Base-by-base conservation (phyloP, 2,113 vertebrate genomes). In the Silurus glanis region DNA sequence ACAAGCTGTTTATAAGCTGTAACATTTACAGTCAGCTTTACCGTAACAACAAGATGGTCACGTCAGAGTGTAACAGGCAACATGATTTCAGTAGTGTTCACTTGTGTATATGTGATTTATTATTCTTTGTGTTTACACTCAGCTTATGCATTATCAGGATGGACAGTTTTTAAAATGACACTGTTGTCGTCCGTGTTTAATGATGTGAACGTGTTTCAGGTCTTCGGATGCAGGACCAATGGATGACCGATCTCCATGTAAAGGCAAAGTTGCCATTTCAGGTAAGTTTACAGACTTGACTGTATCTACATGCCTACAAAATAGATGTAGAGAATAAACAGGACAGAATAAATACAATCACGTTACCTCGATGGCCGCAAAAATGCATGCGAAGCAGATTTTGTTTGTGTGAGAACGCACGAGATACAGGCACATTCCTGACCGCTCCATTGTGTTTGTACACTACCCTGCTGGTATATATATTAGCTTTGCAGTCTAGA, bases 251-350 rank as follows among this genome's bases (percentile, higher is more conserved):
- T 93, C 94, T 21, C 96, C 97, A 0, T 98, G 97, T 90, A 96
- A 96, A 23, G 97, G 96, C 80, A 96, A 93, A 84, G 95, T 99
- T 78, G 97, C 96, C 80, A 94, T 99, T 90, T 98, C 97, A 84
- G 97, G 97, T 95, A 92, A 17, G 19, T 79, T 66, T 13, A 55
- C 83, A 66, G 59, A 21, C 74, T 21, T 37, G 9, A 9, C 49
- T 37, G 37, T 37, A 37, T 37, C 37, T 37, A 37, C 37, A 37
- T 37, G 37, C 37, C 37, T 37, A 37, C 37, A 37, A 37, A 37
- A 37, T 37, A 37, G 37, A 37, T 37, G 37, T 37, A 37, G 37
- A 37, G 37, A 37, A 37, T 37, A 37, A 37, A 37, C 37, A 37
- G 37, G 37, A 37, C 37, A 37, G 37, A 37, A 37, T 37, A 37